phyloP scores from a whole-genome alignment of 2,113 vertebrate genomes.

The Petroica traversi region DNA sequence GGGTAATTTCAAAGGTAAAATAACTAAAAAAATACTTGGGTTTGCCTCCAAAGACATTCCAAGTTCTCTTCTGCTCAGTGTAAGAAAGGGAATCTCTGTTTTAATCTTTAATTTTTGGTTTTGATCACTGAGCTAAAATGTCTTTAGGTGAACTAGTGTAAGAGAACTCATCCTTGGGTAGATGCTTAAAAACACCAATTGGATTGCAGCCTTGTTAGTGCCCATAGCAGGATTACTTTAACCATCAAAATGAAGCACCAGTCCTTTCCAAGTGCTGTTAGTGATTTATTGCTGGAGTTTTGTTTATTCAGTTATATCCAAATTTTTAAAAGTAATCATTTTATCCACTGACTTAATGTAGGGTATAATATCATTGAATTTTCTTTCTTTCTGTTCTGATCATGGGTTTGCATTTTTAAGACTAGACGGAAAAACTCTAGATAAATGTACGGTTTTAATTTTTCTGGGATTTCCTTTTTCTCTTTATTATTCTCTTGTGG shows the following conservation, averaged over 20 bases:
- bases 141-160: background rate
- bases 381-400: background rate
- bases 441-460: background rate
- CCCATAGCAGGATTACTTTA: background rate
- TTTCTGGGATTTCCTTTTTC: background rate
- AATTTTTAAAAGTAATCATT: background rate
- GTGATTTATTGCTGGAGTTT: background rate
- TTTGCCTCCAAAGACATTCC: background rate
- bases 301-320: background rate
- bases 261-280: background rate
- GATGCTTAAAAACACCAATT: background rate
- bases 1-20: background rate
- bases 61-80: background rate
- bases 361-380: background rate
- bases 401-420: background rate
- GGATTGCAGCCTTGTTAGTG: background rate
- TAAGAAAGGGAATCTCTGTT: background rate
- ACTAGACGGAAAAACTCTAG: background rate
- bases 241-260: background rate
- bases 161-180: background rate
- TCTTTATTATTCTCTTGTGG: constrained; percentile 28
- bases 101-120: background rate
- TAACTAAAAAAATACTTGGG: background rate
- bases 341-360: background rate
- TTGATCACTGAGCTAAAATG: background rate